Conservation (phyloP, 2,797 vertebrate genomes). For the Gallirallus australis region DNA sequence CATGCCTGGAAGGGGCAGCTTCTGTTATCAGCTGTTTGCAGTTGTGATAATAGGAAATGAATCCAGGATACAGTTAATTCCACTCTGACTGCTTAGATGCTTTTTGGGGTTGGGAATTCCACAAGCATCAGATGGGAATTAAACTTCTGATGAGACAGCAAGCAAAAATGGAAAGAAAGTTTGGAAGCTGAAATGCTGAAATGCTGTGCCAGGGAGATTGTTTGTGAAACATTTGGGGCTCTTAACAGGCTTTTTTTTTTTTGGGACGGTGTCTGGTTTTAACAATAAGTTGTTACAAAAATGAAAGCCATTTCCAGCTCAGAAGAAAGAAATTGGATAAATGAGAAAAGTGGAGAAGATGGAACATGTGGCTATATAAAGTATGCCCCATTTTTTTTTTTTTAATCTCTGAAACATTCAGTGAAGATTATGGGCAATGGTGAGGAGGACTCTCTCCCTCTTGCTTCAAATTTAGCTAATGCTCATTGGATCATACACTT, state of each 20-base stretch:
- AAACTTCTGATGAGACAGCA: neutral
- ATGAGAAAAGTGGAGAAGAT: slow-evolving; percentile 31
- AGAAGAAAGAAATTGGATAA: slow-evolving; percentile 2
- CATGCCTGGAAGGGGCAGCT: neutral
- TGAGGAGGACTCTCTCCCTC: neutral
- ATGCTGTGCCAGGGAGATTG: neutral
- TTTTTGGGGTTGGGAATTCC: neutral
- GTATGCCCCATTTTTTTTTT: neutral
- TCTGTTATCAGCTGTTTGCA: neutral
- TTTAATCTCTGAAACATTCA: neutral
- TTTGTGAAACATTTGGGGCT: neutral
- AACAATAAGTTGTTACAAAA: neutral
- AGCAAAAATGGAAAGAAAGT: neutral
- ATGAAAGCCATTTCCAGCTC: neutral
- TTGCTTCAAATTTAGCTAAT: slow-evolving; percentile 37
- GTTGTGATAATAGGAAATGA: neutral
- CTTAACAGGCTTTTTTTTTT: neutral
- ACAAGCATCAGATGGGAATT: neutral
- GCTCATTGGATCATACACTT: neutral
- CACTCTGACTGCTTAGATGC: neutral
- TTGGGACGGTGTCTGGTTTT: neutral
- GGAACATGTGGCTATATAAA: slow-evolving; percentile 26
- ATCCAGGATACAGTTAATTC: neutral
- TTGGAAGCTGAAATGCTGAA: neutral
- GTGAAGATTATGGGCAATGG: neutral